Percentiles rank a stretch among this genome's conserved stretches.
Evolutionary conservation across 1,140 invertebrate species (phyloP).

Genomic region (Acromyrmex echinatior): DNA sequence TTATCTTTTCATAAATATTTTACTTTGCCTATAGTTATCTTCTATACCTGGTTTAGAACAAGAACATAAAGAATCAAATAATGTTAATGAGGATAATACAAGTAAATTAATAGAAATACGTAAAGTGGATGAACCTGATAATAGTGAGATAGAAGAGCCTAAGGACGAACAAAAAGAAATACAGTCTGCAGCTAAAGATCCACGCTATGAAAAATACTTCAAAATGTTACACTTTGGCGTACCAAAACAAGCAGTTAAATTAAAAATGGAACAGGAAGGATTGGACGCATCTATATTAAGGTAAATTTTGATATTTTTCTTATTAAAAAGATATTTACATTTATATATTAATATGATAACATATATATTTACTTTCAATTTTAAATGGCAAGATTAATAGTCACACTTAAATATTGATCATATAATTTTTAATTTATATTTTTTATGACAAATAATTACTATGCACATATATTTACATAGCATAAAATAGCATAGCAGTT

Average conservation of each 20-base stretch:
- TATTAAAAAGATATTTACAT: constrained; percentile 23
- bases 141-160: constrained; percentile 71
- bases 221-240: constrained; percentile 97
- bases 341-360: not conserved
- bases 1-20: constrained; percentile 40
- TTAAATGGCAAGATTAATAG: not conserved
- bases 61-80: constrained; percentile 73
- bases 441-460: not conserved
- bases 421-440: not conserved
- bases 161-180: constrained; percentile 73
- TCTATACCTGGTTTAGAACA: constrained; percentile 91
- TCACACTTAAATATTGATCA: not conserved
- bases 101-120: constrained; percentile 42
- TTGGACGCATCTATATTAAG: constrained; percentile 92
- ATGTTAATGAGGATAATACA: constrained; percentile 48
- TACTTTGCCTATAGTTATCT: constrained; percentile 74
- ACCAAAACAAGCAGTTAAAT: constrained; percentile 91
- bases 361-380: not conserved
- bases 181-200: constrained; percentile 87
- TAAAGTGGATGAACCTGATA: constrained; percentile 60
- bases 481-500: not conserved
- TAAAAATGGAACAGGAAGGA: constrained; percentile 94
- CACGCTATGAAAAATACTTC: constrained; percentile 92
- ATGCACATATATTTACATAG: not conserved
- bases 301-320: constrained; percentile 86